Base-by-base conservation (phyloP, 2,113 vertebrate species). In the Ictalurus punctatus region DNA sequence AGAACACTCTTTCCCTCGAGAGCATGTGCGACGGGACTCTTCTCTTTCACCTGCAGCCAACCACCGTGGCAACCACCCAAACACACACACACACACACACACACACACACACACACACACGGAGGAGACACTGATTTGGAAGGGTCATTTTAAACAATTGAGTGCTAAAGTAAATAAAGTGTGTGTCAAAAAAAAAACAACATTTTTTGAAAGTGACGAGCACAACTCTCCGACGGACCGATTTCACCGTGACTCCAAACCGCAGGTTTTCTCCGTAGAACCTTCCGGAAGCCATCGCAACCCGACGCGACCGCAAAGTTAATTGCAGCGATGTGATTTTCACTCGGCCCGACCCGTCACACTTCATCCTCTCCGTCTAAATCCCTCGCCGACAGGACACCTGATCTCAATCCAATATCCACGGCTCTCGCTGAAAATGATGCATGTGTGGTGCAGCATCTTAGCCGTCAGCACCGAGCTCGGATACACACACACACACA, bases 41-140 rank as follows among this genome's bases (percentile, higher is more conserved):
- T 90, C 92, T 91, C 92, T 92, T 85, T 92, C 87, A 84, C 54
- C 86, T 88, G 89, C 65, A 82, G 86, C 80, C 89, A 85, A 67
- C 21, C 37, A 17, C 13, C 30, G 3, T 88, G 85, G 86, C 40
- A 85, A 65, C 67, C 19, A 69, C 27, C 83, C 76, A 80, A 86
- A 85, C 65, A 80, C 79, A 56, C 80, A 86, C 58, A 78, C 19
- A n/a, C 40, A 89, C 87, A 78, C 37, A 69, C 73, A 88, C 65
- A 61, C 58, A 88, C 79, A 58, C 63, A 83, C 83, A 52, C 83
- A 69, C 61, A 23, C 21, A 78, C 85, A 23, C 73, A 44, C 37
- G 30, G 13, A 16, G n/a, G 0, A 27, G 27, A 85, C 67, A 40
- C 83, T 81, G 6, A 59, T 85, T 54, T 73, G 19, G 27, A 74